Conservation (phyloP, 2,797 vertebrate species). For the Argentina silus region DNA sequence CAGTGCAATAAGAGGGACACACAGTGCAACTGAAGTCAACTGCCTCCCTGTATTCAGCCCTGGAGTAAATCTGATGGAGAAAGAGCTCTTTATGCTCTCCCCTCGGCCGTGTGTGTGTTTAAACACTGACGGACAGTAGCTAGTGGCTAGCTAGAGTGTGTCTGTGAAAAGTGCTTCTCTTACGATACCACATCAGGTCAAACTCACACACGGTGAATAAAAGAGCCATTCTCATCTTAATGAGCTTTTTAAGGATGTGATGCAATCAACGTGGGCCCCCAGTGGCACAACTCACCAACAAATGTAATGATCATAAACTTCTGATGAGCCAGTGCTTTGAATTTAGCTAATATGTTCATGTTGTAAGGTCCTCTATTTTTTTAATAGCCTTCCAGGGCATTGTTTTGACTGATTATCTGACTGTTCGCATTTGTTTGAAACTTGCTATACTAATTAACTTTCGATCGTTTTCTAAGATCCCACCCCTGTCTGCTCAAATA, state of each 20-base stretch:
- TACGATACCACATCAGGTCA: conserved; percentile 53
- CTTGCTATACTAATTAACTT: no score
- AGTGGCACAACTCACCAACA: conserved; percentile 1
- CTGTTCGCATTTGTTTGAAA: no score
- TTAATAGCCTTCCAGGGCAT: no score
- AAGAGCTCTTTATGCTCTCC: conserved; percentile 76
- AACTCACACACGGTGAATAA: conserved; percentile 34
- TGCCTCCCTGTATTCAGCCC: conserved; percentile 42
- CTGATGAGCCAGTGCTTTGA: background rate
- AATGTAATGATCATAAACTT: background rate
- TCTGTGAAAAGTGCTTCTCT: conserved; percentile 74
- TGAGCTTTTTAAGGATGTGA: background rate
- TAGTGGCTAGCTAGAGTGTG: conserved; percentile 66
- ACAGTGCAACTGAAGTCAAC: conserved; percentile 52
- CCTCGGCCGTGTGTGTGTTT: conserved; percentile 56
- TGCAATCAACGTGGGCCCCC: conserved; percentile 1
- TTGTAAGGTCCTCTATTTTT: no score
- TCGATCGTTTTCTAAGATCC: no score
- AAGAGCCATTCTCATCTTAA: conserved; percentile 4
- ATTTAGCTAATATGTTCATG: no score
- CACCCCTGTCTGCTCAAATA: no score
- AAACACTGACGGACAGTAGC: conserved; percentile 73
- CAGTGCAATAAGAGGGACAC: conserved; percentile 42
- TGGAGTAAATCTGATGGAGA: conserved; percentile 59
- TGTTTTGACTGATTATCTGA: no score